Evolutionary conservation across 2,888 invertebrate species (phyloP), one percentile per base, ranked within the genome.

Genomic region (Neocrepidodera transversa): DNA sequence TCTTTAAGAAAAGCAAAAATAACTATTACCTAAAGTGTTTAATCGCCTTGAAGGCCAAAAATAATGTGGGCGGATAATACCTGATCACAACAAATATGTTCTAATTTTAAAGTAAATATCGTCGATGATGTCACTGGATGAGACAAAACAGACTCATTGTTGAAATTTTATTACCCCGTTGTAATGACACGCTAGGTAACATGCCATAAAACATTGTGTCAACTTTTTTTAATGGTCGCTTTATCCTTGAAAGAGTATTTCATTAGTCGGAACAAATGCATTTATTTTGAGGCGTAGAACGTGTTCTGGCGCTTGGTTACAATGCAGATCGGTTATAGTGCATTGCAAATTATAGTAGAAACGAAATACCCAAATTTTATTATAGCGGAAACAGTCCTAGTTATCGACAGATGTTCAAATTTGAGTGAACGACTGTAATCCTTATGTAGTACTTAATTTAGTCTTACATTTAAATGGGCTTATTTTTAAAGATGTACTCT

Each of bases 91-190:
- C 42, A 42, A 23, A 23, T n/a, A n/a, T 42, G 42, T 42, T 42
- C 42, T 42, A 42, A 42, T 42, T 42, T 42, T 42, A 42, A 11
- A 16, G 42, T 11, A 23, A 42, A 16, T 16, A 42, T 42, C 20
- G 42, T 42, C 42, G 42, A 42, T 42, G 42, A 42, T 42, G 42
- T 42, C 42, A 42, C 8, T 20, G 13, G 5, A 35, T 42, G 42
- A 20, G 20, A 35, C 13, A 13, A 13, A 35, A 35, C 11, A 13
- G 35, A 42, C 23, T 20, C 20, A 20, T 11, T 42, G 23, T 42
- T 42, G 18, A 3, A 18, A 16, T 42, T 42, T 42, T 42, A 42
- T 42, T 42, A 42, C 42, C 23, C 42, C 42, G 13, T 42, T 42
- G 18, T 13, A 35, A 13, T 35, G 35, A 13, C 5, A 35, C 35